Evolutionary conservation across 2,113 vertebrate species (phyloP).

Genomic region (Caranx melampygus): DNA sequence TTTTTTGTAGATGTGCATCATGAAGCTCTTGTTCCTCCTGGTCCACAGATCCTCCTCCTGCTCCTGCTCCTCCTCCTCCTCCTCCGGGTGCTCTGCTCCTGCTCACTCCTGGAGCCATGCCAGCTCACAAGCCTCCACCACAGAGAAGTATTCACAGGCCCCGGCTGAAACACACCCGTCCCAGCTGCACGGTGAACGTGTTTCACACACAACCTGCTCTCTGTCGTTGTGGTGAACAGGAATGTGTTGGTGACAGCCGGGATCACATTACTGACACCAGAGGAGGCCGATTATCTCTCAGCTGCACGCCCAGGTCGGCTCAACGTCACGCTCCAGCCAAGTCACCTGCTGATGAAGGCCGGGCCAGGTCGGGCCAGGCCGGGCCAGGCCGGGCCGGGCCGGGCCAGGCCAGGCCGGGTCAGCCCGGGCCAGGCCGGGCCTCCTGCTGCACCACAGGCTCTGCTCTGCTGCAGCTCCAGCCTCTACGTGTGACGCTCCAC

Average conservation of each 20-base stretch:
- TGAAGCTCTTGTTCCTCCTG: too few relatives aligned
- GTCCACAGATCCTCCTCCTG: too few relatives aligned
- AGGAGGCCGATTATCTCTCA: conserved; percentile 53
- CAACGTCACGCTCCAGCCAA: conserved; percentile 28
- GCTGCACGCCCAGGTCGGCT: conserved; percentile 28
- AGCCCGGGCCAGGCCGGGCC: too few relatives aligned
- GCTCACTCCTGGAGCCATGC: background rate
- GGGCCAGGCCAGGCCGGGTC: background rate
- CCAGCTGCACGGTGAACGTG: too few relatives aligned
- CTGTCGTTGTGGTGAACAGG: conserved; percentile 24
- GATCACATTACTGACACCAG: conserved; percentile 61
- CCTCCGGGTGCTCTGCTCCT: background rate
- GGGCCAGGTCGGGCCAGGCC: too few relatives aligned
- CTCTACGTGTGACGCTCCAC: too few relatives aligned
- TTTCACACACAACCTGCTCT: too few relatives aligned
- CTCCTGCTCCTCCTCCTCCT: too few relatives aligned
- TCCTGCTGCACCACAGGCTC: too few relatives aligned
- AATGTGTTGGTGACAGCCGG: conserved; percentile 52
- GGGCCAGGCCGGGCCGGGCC: background rate
- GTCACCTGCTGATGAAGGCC: conserved; percentile 44
- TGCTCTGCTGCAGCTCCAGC: too few relatives aligned
- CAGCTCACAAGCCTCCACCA: background rate
- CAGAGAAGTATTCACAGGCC: background rate
- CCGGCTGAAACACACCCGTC: background rate
- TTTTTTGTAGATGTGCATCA: too few relatives aligned